Conservation (phyloP, 1,140 invertebrate genomes). For the Galleria mellonella region DNA sequence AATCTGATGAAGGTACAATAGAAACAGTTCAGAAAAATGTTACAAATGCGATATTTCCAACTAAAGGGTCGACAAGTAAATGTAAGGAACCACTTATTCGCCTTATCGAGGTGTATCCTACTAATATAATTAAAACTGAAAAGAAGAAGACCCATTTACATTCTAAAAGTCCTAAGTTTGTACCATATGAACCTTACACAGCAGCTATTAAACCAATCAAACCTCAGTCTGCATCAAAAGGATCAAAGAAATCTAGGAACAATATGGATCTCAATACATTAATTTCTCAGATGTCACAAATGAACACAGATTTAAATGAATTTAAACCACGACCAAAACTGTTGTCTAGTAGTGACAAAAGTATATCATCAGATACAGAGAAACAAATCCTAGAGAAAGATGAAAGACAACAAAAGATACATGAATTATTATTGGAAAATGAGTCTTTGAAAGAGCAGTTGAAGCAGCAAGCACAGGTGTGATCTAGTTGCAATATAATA, state of each 20-base stretch:
- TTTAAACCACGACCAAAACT: conserved; percentile 57
- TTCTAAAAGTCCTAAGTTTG: conserved; percentile 86
- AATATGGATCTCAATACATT: conserved; percentile 82
- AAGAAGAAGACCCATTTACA: conserved; percentile 44
- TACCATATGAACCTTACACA: conserved; percentile 92
- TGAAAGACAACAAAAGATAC: conserved; percentile 57
- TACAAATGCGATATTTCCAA: conserved; percentile 11
- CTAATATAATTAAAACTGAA: conserved; percentile 39
- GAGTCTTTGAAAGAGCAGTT: conserved; percentile 63
- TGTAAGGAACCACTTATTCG: conserved; percentile 25
- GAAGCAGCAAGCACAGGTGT: conserved; percentile 71
- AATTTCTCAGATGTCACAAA: conserved; percentile 79
- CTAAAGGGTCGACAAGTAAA: conserved; percentile 17
- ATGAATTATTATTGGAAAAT: conserved; percentile 46
- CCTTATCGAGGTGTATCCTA: conserved; percentile 51
- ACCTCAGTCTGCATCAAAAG: conserved; percentile 66
- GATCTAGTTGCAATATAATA: too few species aligned
- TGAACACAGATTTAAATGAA: conserved; percentile 74
- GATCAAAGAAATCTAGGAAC: conserved; percentile 73
- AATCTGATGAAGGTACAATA: conserved; percentile 43
- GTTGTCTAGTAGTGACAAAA: conserved; percentile 74
- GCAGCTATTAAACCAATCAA: conserved; percentile 87
- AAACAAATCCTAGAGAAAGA: conserved; percentile 34
- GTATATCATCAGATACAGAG: conserved; percentile 15
- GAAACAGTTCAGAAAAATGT: conserved; percentile 24